Conservation (phyloP, 2,888 invertebrate species). For the Leucania comma region DNA sequence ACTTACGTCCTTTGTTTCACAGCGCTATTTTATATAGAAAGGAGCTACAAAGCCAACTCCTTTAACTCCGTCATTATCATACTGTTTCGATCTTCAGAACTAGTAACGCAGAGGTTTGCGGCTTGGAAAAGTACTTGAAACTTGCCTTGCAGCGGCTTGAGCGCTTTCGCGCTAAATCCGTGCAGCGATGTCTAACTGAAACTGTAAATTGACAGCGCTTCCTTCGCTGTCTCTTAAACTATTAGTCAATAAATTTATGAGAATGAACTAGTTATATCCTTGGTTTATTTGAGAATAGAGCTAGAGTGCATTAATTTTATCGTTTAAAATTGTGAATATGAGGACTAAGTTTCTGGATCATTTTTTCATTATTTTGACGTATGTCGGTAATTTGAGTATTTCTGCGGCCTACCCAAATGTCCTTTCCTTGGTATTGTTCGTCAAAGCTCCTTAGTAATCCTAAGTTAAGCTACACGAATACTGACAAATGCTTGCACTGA, state of each 20-base stretch:
- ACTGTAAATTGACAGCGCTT: slow-evolving; percentile 43
- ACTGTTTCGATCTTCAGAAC: slow-evolving; percentile 26
- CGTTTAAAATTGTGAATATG: no score
- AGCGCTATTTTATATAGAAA: background rate
- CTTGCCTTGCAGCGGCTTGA: slow-evolving; percentile 33
- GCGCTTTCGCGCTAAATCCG: slow-evolving; percentile 15
- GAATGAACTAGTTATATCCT: background rate
- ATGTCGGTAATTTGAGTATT: no score
- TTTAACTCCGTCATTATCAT: slow-evolving; percentile 13
- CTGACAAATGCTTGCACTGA: no score
- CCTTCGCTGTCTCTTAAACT: slow-evolving; percentile 19
- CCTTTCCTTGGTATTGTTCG: no score
- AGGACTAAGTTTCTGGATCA: no score
- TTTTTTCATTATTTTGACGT: no score
- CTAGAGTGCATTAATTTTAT: background rate
- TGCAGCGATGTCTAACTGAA: slow-evolving; percentile 38
- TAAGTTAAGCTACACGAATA: no score
- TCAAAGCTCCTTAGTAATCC: no score
- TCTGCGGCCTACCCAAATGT: no score
- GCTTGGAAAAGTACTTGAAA: slow-evolving; percentile 48
- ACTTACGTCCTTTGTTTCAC: no score
- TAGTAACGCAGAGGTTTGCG: slow-evolving; percentile 24
- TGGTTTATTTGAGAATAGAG: background rate
- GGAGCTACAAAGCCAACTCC: background rate
- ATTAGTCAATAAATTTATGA: slow-evolving; percentile 34